These are phyloP conservation scores for Parnassius glacialis DNA, from an alignment of 2,888 invertebrate genomes.

Conservation along the genomic window DNA sequence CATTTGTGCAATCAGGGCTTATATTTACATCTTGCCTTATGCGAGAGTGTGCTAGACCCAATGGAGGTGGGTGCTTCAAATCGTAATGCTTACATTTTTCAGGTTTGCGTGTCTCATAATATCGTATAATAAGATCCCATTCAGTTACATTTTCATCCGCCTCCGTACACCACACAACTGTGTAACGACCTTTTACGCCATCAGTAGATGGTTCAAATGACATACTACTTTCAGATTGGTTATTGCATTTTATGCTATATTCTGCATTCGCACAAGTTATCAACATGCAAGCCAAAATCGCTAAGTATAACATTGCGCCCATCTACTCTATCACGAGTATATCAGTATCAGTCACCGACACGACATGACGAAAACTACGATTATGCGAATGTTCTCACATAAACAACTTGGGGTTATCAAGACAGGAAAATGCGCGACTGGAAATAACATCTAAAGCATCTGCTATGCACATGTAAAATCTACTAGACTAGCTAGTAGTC, in stretches of 20 bases:
- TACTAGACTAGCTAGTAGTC: too few relatives aligned
- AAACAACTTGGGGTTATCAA: conserved; percentile 12
- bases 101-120: conserved; percentile 23
- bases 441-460: background rate
- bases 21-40: conserved; percentile 24
- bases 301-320: conserved; percentile 37
- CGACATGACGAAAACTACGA: conserved; percentile 2
- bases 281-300: conserved; percentile 38
- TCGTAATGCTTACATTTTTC: conserved; percentile 26
- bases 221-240: conserved; percentile 29
- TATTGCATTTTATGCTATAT: conserved; percentile 39
- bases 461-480: background rate
- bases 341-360: background rate
- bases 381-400: background rate
- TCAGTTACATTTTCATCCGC: conserved; percentile 30
- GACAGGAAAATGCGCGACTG: conserved; percentile 13
- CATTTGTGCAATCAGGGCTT: conserved; percentile 45
- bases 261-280: conserved; percentile 31
- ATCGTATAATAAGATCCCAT: conserved; percentile 42
- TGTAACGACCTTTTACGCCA: conserved; percentile 49
- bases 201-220: conserved; percentile 40
- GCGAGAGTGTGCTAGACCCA: conserved; percentile 27
- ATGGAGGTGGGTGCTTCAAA: conserved; percentile 21
- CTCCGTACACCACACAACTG: conserved; percentile 45
- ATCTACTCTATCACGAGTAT: conserved; percentile 18